Conservation (phyloP, 2,888 invertebrate species). For the Eupeodes latifasciatus region DNA sequence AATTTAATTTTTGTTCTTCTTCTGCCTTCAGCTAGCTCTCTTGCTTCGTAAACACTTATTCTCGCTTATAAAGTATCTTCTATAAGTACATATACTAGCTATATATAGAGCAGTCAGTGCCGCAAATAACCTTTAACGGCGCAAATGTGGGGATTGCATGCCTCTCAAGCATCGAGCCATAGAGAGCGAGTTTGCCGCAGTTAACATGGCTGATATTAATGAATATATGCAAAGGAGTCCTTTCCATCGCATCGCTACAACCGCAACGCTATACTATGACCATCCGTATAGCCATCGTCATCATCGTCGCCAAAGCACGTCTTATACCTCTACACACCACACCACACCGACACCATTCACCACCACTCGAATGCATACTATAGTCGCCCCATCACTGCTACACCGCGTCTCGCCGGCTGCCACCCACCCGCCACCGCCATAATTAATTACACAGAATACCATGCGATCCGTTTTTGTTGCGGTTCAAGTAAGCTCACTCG, state of each 20-base stretch:
- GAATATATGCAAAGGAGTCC: constrained; percentile 69
- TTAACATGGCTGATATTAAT: constrained; percentile 72
- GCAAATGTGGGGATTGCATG: constrained; percentile 70
- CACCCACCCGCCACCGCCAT: constrained; percentile 31
- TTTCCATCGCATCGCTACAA: constrained; percentile 12
- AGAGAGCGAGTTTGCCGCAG: constrained; percentile 41
- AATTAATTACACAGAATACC: constrained; percentile 71
- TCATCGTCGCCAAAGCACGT: constrained; percentile 56
- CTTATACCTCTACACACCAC: constrained; percentile 29
- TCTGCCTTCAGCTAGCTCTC: neutral
- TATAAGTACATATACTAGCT: neutral
- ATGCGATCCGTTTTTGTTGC: constrained; percentile 66
- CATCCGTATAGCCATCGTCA: constrained; percentile 4
- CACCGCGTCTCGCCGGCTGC: constrained; percentile 1
- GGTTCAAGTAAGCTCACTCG: constrained; percentile 51
- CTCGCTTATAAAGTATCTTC: constrained; percentile 52
- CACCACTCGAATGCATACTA: constrained; percentile 63
- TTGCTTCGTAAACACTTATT: constrained; percentile 25
- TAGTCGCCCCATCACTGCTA: constrained; percentile 28
- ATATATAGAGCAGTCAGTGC: neutral
- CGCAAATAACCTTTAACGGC: constrained; percentile 56
- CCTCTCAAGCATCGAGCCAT: constrained; percentile 59
- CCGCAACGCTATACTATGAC: neutral
- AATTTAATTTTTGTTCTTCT: constrained; percentile 60
- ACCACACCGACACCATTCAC: constrained; percentile 21